Percentiles rank a stretch among this genome's conserved stretches.
Conservation (phyloP, 2,888 invertebrate genomes). For the Tethea ocularis region DNA sequence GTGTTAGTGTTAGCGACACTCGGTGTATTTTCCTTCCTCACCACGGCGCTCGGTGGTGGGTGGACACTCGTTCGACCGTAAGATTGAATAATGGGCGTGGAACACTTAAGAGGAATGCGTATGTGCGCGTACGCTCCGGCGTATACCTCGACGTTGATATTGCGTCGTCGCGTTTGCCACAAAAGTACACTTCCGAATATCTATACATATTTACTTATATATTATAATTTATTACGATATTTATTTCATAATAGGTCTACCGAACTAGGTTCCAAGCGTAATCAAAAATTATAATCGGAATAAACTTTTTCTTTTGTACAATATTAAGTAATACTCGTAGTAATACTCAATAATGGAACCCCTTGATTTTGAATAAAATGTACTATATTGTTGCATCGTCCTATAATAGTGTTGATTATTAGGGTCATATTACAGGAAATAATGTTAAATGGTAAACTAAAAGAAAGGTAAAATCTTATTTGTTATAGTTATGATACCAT, state of each 20-base stretch:
- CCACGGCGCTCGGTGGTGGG: neutral
- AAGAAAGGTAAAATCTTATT: too few species aligned
- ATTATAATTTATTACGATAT: neutral
- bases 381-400: too few species aligned
- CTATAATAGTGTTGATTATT: too few species aligned
- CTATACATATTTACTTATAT: neutral
- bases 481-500: too few species aligned
- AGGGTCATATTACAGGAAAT: too few species aligned
- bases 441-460: too few species aligned
- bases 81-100: neutral
- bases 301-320: too few species aligned
- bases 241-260: too few species aligned
- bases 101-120: neutral
- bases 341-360: too few species aligned
- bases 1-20: constrained; percentile 68
- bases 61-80: neutral
- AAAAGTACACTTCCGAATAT: neutral
- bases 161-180: neutral
- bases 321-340: too few species aligned
- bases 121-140: neutral
- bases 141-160: neutral
- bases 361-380: too few species aligned
- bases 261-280: neutral
- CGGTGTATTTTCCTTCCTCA: neutral
- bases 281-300: too few species aligned